These are phyloP conservation scores for Otolemur garnettii DNA, from an alignment of 2,113 vertebrate species.

Conservation along the genomic window DNA sequence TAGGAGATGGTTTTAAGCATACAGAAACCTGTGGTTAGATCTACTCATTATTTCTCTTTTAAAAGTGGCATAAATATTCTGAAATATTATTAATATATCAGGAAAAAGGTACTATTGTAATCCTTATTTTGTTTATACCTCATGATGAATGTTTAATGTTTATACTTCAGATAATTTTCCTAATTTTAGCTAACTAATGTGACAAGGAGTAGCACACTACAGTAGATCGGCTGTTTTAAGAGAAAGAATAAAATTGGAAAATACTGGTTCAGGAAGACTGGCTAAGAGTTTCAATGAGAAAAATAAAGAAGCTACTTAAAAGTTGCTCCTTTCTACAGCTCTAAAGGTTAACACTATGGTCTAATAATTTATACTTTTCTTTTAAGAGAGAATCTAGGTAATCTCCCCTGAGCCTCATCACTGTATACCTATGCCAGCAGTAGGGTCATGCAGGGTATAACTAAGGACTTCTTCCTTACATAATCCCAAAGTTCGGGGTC, in stretches of 20 bases:
- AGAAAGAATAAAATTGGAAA: not conserved
- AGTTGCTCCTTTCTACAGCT: not conserved
- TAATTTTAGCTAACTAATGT: slow-evolving; percentile 12
- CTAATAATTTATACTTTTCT: not conserved
- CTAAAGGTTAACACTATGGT: not conserved
- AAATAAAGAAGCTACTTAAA: not conserved
- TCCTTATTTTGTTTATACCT: slow-evolving; percentile 44
- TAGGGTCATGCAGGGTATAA: not conserved
- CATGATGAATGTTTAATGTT: not conserved
- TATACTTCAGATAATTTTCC: slow-evolving; percentile 18
- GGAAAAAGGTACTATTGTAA: slow-evolving; percentile 5
- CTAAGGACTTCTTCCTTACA: not conserved
- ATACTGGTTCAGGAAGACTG: not conserved
- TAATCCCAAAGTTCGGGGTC: not conserved
- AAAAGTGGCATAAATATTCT: slow-evolving; percentile 20
- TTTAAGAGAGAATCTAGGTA: not conserved
- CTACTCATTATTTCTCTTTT: slow-evolving; percentile 2
- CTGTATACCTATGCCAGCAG: not conserved
- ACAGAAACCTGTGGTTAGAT: not conserved
- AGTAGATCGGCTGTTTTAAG: slow-evolving; percentile 21
- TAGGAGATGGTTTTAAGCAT: not conserved
- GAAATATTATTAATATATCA: slow-evolving; percentile 21
- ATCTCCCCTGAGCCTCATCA: not conserved
- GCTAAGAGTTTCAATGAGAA: slow-evolving; percentile 1
- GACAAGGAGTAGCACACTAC: not conserved